phyloP scores from a whole-genome alignment of 2,888 invertebrate species.

The Cheilosia variabilis region DNA sequence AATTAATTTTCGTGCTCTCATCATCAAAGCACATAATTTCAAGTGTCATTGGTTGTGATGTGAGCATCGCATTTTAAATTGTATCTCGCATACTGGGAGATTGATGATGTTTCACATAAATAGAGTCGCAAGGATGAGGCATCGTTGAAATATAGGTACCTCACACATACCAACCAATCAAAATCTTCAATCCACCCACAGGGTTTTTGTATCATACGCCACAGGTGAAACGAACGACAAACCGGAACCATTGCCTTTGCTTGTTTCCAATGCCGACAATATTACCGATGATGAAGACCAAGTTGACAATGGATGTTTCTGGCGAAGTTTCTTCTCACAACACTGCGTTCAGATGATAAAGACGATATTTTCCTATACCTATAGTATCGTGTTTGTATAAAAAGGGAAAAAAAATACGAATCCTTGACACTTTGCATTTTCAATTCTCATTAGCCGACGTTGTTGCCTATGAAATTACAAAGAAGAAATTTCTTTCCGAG shows the following conservation, averaged over 20 bases:
- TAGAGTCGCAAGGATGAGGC: not conserved
- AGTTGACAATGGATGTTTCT: constrained; percentile 24
- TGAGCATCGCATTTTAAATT: constrained; percentile 56
- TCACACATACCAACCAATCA: constrained; percentile 41
- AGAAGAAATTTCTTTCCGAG: constrained; percentile 3
- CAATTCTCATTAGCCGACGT: constrained; percentile 31
- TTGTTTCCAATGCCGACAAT: constrained; percentile 15
- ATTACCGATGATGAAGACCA: constrained; percentile 15
- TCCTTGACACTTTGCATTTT: constrained; percentile 36
- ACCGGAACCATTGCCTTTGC: constrained; percentile 1
- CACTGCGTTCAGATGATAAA: constrained; percentile 13
- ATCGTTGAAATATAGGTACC: constrained; percentile 20
- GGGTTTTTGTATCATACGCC: constrained; percentile 4
- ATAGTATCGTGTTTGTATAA: constrained; percentile 11
- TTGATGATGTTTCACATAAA: constrained; percentile 7
- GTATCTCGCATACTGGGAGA: constrained; percentile 28
- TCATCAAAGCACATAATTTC: constrained; percentile 62
- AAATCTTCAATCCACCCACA: constrained; percentile 29
- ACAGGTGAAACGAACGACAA: constrained; percentile 10
- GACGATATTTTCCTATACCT: constrained; percentile 14
- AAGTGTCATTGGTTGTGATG: constrained; percentile 55
- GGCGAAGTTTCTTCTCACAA: constrained; percentile 13
- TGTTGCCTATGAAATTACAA: constrained; percentile 25
- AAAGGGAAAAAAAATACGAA: constrained; percentile 5
- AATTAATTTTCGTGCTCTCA: constrained; percentile 46